Percentiles rank a stretch among this genome's conserved stretches.
Evolutionary conservation across 2,797 vertebrate genomes (phyloP).

Genomic region (Myotis planiceps): DNA sequence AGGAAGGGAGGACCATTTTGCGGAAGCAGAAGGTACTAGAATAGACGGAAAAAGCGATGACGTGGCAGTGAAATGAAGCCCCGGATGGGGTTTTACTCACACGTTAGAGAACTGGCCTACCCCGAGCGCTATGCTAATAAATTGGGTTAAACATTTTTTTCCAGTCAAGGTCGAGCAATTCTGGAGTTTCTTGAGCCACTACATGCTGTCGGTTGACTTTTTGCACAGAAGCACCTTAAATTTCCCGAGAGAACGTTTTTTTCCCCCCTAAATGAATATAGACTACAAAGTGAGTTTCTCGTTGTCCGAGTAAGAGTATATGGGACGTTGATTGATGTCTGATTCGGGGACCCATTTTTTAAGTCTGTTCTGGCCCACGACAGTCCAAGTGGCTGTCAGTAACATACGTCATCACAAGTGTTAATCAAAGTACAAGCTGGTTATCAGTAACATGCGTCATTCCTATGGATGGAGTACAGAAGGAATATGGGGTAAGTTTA

Average conservation of each 20-base stretch:
- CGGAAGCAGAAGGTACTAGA: not conserved
- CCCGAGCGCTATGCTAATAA: not conserved
- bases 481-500: too few relatives aligned
- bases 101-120: not conserved
- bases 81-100: not conserved
- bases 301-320: too few relatives aligned
- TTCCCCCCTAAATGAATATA: not conserved
- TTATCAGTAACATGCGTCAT: too few relatives aligned
- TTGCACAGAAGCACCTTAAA: not conserved
- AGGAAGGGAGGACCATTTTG: not conserved
- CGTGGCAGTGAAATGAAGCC: not conserved
- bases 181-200: not conserved
- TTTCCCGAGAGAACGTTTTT: not conserved
- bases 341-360: too few relatives aligned
- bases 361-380: too few relatives aligned
- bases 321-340: too few relatives aligned
- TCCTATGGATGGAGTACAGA: too few relatives aligned
- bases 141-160: not conserved
- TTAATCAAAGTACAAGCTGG: too few relatives aligned
- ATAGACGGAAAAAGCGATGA: not conserved
- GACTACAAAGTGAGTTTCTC: not conserved
- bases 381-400: too few relatives aligned
- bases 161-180: conserved; percentile 9
- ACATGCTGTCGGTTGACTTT: not conserved
- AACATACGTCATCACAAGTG: too few relatives aligned